Evolutionary conservation across 2,888 invertebrate genomes (phyloP), one percentile per base, ranked within the genome.

Genomic region (Aleiodes leptofemur): DNA sequence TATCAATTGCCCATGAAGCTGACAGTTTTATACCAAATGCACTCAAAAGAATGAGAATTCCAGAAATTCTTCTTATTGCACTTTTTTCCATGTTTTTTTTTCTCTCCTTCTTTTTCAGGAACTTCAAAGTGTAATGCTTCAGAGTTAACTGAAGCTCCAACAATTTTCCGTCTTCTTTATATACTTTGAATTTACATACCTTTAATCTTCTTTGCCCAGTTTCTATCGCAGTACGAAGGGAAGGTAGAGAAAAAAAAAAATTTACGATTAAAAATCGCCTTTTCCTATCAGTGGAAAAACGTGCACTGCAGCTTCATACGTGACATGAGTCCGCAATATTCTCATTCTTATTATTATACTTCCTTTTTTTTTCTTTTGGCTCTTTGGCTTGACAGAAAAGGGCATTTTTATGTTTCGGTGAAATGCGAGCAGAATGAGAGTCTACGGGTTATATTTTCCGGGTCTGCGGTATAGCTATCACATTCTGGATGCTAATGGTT

Each of bases 1-100:
- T 71, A 48, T 76, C 72, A 59, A 80, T 77, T 29, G 69, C 53
- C 82, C 81, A 82, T 14, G 71, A 68, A 50, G 23, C 53, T 4
- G 76, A 66, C 50, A 69, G 64, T 51, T 70, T 61, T 9, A 73
- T 14, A 1, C 31, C 11, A 51, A 61, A 51, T 3, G 29, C 14
- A 53, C 31, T 29, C n/a, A 50, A 11, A 14, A 51, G 6, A 51
- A 34, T 5, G 29, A 61, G n/a, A 34, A 51, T 29, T 34, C n/a
- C 29, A 7, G 34, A 9, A 34, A 6, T 31, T 59, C 34, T 5
- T 29, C 4, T 57, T 31, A 57, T 57, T 29, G 9, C 31, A 14
- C 14, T 5, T 4, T 31, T 34, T n/a, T n/a, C 38, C 59, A 38
- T 34, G 23, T 23, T 23, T 59, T 34, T 56, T 11, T 16, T 1